Conservation (phyloP, 1,140 invertebrate species). For the Nymphalis io region DNA sequence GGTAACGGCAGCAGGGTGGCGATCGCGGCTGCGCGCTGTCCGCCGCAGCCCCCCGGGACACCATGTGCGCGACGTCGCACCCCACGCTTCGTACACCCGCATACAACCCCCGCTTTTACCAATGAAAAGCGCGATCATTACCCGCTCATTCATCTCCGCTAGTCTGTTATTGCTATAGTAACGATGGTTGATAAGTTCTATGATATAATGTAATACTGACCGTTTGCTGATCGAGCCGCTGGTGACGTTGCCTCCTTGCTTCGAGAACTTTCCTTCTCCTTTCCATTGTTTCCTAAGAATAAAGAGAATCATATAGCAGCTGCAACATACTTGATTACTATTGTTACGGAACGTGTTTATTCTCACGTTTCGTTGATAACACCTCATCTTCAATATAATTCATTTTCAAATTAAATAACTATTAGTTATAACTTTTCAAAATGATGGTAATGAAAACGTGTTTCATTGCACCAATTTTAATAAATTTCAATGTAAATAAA, state of each 20-base stretch:
- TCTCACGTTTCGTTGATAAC: slow-evolving; percentile 40
- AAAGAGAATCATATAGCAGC: slow-evolving; percentile 40
- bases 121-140: slow-evolving; percentile 65
- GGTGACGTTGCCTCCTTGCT: slow-evolving; percentile 86
- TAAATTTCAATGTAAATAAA: no score
- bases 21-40: slow-evolving; percentile 58
- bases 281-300: slow-evolving; percentile 86
- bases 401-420: neutral
- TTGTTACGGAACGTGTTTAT: slow-evolving; percentile 37
- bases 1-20: slow-evolving; percentile 46
- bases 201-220: slow-evolving; percentile 60
- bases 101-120: slow-evolving; percentile 42
- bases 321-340: slow-evolving; percentile 24
- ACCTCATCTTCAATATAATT: slow-evolving; percentile 8
- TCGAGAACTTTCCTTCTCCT: slow-evolving; percentile 83
- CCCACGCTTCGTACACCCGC: slow-evolving; percentile 36
- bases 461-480: neutral
- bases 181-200: slow-evolving; percentile 23
- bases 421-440: neutral
- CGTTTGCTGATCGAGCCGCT: slow-evolving; percentile 82
- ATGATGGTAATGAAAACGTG: neutral
- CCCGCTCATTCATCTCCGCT: slow-evolving; percentile 66
- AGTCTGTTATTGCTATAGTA: slow-evolving; percentile 51
- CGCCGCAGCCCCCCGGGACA: slow-evolving; percentile 56
- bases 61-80: slow-evolving; percentile 52